Base-by-base conservation (phyloP, 2,797 vertebrate genomes). In the Manis javanica region DNA sequence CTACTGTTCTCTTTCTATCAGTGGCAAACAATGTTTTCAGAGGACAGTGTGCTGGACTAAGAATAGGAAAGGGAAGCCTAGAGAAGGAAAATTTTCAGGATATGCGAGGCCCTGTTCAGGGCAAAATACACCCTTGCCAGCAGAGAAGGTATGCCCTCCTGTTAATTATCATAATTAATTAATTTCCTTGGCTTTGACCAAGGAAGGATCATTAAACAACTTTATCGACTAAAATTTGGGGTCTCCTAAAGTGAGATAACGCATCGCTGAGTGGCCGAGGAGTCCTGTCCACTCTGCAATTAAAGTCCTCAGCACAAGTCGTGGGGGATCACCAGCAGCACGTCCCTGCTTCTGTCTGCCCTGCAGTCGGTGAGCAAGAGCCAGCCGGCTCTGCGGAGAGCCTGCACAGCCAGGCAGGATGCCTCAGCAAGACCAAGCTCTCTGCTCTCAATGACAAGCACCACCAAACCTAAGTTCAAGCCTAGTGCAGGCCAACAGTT, bases 41-140 rank as follows among this genome's bases (percentile, higher is more conserved):
- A 77, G 53, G n/a, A 77, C 5, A 64, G 29, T 39, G 15, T 57
- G 19, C 15, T 72, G 23, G 37, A 90, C 51, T 92, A 90, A 92
- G 26, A 74, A 53, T 19, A 78, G 63, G 9, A 92, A 92, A 55
- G 11, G 37, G 53, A 72, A 92, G 53, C 16, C 64, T 7, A 31
- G 16, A 89, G 24, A 87, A 95, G 42, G 87, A 74, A 88, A 91
- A 64, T 26, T 26, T 78, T 51, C 63, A 94, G 71, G 42, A 84
- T 34, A 24, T 75, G 34, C 34, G 34, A 34, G 34, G 34, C 34
- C 94, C 53, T 89, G n/a, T 51, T 71, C 34, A 72, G 64, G 91
- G 19, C 29, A 90, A 63, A 90, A 68, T 29, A 75, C 0, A 55
- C 39, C 61, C 34, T 19, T 61, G 51, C 2, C 23, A 55, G 31